phyloP scores from a whole-genome alignment of 2,888 invertebrate species.

The Ptychoptera albimana region DNA sequence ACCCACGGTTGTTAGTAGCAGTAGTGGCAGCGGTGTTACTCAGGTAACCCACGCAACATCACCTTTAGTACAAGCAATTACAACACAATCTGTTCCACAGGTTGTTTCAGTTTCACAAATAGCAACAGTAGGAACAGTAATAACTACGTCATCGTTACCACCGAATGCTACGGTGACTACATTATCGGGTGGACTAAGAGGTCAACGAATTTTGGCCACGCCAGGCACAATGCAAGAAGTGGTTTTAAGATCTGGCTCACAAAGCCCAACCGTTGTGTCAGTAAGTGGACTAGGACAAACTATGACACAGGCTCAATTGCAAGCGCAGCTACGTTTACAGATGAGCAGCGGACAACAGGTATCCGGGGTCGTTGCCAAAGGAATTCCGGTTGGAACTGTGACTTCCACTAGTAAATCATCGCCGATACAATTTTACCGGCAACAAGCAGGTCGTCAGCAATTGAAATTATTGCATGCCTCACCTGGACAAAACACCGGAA shows the following conservation, averaged over 20 bases:
- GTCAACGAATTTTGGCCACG: conserved; percentile 26
- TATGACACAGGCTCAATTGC: conserved; percentile 24
- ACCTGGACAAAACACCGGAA: conserved; percentile 15
- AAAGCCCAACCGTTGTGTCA: conserved; percentile 29
- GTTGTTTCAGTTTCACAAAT: conserved; percentile 31
- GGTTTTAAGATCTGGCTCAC: conserved; percentile 23
- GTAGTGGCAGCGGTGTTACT: conserved; percentile 17
- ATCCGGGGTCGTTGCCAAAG: conserved; percentile 21
- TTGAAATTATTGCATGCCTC: conserved; percentile 19
- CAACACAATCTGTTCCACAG: conserved; percentile 25
- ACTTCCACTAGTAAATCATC: conserved; percentile 20
- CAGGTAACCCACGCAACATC: conserved; percentile 13
- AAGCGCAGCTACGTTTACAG: conserved; percentile 26
- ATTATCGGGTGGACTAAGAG: conserved; percentile 24
- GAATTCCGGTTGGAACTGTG: conserved; percentile 25
- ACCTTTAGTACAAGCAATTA: conserved; percentile 26
- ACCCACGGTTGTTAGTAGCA: conserved; percentile 15
- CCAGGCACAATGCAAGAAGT: conserved; percentile 26
- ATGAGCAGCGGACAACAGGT: conserved; percentile 24
- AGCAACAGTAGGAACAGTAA: conserved; percentile 26
- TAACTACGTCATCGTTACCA: conserved; percentile 26
- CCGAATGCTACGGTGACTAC: conserved; percentile 25
- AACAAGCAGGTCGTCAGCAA: conserved; percentile 20
- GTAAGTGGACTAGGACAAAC: conserved; percentile 25
- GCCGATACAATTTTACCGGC: conserved; percentile 29